These are phyloP conservation scores for Malacoctenus gilli DNA, from an alignment of 2,797 vertebrate genomes.

Conservation along the genomic window DNA sequence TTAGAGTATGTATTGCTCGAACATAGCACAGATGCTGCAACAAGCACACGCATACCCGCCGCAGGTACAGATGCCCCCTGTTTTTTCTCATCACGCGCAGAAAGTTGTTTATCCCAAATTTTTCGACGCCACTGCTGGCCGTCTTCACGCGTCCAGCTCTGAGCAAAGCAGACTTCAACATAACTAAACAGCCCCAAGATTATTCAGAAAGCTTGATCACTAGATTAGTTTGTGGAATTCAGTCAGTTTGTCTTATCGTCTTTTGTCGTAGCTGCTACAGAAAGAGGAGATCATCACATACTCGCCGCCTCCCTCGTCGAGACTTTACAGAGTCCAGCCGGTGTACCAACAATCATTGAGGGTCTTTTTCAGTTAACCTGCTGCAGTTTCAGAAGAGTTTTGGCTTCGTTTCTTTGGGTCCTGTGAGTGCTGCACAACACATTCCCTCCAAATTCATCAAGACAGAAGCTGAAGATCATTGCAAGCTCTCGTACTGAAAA, in stretches of 20 bases:
- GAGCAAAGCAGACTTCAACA: slow-evolving; percentile 25
- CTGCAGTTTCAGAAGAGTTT: too few relatives aligned
- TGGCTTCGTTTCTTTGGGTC: too few relatives aligned
- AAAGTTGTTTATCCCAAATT: slow-evolving; percentile 48
- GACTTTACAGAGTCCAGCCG: slow-evolving; percentile 5
- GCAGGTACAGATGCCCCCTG: slow-evolving; percentile 18
- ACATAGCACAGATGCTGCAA: slow-evolving; percentile 69
- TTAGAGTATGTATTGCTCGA: slow-evolving; percentile 59
- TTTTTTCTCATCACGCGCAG: slow-evolving; percentile 55
- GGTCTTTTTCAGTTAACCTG: neutral
- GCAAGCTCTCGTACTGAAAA: too few relatives aligned
- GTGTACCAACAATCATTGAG: slow-evolving; percentile 3
- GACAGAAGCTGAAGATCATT: neutral
- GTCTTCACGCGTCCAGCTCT: slow-evolving; percentile 19
- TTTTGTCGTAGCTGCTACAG: slow-evolving; percentile 31
- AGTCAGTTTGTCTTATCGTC: slow-evolving; percentile 10
- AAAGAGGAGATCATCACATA: slow-evolving; percentile 32
- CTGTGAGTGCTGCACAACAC: neutral
- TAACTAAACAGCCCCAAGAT: slow-evolving; percentile 31
- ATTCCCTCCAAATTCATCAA: neutral
- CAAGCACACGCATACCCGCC: slow-evolving; percentile 49
- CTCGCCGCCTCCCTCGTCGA: slow-evolving; percentile 9
- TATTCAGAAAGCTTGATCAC: slow-evolving; percentile 5
- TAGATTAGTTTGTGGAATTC: slow-evolving; percentile 14
- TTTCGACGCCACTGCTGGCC: slow-evolving; percentile 33